Percentiles rank a stretch among this genome's conserved stretches.
Conservation (phyloP, 1,140 invertebrate species). For the Drosophila asahinai region DNA sequence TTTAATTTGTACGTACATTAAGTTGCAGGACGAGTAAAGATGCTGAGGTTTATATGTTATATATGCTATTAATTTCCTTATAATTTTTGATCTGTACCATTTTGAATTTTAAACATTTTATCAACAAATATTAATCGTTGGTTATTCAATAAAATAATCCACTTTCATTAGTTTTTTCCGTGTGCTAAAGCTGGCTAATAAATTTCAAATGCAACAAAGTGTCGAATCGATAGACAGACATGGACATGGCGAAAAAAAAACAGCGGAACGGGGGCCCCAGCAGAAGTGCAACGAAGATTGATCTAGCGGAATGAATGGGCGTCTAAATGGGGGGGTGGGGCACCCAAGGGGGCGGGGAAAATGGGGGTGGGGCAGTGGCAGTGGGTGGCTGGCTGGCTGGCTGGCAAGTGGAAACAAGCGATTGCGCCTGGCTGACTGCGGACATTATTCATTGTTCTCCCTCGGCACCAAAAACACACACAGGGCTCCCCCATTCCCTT, state of each 20-base stretch:
- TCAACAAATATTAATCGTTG: background rate
- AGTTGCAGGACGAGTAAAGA: too few relatives aligned
- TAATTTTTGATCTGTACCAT: too few relatives aligned
- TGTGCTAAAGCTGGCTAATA: slow-evolving; percentile 63
- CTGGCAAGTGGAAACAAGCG: slow-evolving; percentile 69
- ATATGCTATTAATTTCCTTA: too few relatives aligned
- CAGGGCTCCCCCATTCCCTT: slow-evolving; percentile 9
- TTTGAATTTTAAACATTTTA: background rate
- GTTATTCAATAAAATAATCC: background rate
- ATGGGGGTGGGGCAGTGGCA: background rate
- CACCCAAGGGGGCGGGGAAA: background rate
- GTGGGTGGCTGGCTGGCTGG: slow-evolving; percentile 5
- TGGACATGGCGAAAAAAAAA: slow-evolving; percentile 39
- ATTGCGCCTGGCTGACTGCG: slow-evolving; percentile 63
- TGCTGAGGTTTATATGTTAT: too few relatives aligned
- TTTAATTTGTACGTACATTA: too few relatives aligned
- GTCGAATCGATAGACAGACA: slow-evolving; percentile 77
- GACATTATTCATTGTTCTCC: slow-evolving; percentile 78
- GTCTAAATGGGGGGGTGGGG: slow-evolving; percentile 33
- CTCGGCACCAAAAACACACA: slow-evolving; percentile 4
- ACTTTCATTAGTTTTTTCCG: slow-evolving; percentile 1
- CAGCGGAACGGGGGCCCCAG: slow-evolving; percentile 9
- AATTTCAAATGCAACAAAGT: slow-evolving; percentile 83
- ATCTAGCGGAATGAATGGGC: slow-evolving; percentile 82
- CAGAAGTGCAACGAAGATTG: slow-evolving; percentile 80